Evolutionary conservation across 1,140 invertebrate species (phyloP), one percentile per base, ranked within the genome.

Genomic region (Brachionus paranguensis): DNA sequence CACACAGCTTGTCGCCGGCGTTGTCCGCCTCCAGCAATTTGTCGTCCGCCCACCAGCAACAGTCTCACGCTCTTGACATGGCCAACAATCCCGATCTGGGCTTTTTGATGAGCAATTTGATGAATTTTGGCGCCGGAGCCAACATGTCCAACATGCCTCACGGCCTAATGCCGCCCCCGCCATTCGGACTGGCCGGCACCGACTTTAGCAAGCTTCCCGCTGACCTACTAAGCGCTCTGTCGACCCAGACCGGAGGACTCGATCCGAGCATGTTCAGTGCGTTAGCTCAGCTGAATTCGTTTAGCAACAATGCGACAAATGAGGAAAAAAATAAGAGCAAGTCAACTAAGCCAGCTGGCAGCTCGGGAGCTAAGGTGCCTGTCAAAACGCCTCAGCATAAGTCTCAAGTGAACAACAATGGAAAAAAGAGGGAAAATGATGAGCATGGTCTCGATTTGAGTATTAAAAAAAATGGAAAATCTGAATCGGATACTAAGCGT

Each of bases 201-300:
- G 78, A 81, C 27, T 64, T 81, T 43, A 68, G 78, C 20, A 81
- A 81, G 45, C 33, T 64, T 10, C 78, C 78, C 12, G 24, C 24
- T 14, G 78, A 81, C 4, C 60, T 81, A 47, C 37, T 81, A 5
- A 68, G 50, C 4, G 78, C 78, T 17, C 37, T 81, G 43, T 60
- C 78, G 14, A 55, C 53, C 37, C 78, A 81, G 53, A 17, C 55
- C 27, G 37, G 24, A 11, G 78, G 55, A 45, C n/a, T 81, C 10
- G 78, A 81, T 37, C 78, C 78, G 12, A 81, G 29, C 37, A 60
- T 81, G 64, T 81, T 81, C 29, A 81, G 78, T 41, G 78, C 78
- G 11, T 68, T 81, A 17, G 53, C 78, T 20, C 78, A 81, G 43
- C 53, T 81, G 8, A 68, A 68, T 24, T 43, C 37, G 1, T 81